A percentile compares a stretch with the other conserved stretches of the same genome.
These are phyloP conservation scores for Poecilobothrus nobilitatus DNA, from an alignment of 2,888 invertebrate genomes.

Conservation along the genomic window DNA sequence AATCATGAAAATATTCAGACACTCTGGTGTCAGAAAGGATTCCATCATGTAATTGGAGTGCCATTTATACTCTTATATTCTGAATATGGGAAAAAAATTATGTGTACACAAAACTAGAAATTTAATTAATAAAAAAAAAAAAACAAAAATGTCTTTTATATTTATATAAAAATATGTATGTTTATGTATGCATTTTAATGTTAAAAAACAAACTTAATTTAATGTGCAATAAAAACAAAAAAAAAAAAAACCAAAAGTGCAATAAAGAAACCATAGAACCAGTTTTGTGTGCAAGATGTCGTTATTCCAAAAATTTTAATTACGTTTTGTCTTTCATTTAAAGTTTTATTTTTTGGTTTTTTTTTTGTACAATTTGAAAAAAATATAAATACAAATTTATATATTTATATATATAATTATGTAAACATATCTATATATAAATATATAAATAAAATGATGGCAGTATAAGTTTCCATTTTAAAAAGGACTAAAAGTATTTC, in stretches of 20 bases:
- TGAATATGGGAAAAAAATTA: not conserved
- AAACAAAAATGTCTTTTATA: not conserved
- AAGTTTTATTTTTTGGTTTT: no score
- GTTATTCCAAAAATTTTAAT: slow-evolving; percentile 1
- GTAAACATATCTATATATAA: no score
- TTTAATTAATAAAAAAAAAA: not conserved
- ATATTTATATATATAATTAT: no score
- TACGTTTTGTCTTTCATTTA: not conserved
- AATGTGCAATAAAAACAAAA: not conserved
- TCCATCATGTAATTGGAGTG: slow-evolving; percentile 6
- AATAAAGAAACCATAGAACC: not conserved
- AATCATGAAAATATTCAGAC: not conserved
- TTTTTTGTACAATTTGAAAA: no score
- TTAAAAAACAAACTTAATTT: no score
- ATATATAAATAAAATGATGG: not conserved
- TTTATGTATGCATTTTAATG: no score
- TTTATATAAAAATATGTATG: no score
- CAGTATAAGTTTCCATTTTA: not conserved
- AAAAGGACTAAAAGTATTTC: not conserved
- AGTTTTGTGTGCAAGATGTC: slow-evolving; percentile 1
- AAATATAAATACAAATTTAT: no score
- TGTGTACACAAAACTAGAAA: not conserved
- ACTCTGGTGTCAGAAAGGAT: slow-evolving; percentile 6
- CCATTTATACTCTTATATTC: not conserved
- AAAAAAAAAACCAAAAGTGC: not conserved